Base-by-base conservation (phyloP, 2,888 invertebrate species). In the Chromoteleia sp. region DNA sequence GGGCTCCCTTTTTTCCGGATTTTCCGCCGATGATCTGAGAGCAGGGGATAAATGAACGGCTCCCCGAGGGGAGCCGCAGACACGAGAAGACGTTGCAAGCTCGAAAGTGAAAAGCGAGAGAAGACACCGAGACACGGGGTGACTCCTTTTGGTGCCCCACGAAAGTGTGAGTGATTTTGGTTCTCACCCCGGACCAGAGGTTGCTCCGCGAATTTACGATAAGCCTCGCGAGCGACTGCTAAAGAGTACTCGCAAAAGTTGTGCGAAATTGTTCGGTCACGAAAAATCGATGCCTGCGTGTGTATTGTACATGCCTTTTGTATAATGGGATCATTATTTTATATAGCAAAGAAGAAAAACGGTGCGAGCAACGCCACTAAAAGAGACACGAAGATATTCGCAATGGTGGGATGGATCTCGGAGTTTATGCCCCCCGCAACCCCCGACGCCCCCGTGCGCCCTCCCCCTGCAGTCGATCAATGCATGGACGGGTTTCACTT, bases 401-500 rank as follows among this genome's bases (percentile, higher is more conserved):
- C 58, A 19, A 58, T 85, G 86, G 83, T 86, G 83, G 78, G 82
- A 84, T 84, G 86, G 86, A 86, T 86, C 87, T 86, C 85, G 84
- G 85, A 88, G 88, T 90, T 89, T 88, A 88, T 86, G 85, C 86
- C 86, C 87, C 84, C 85, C 80, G 82, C 82, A 21, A 17, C 77
- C 76, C 83, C 83, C 6, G 19, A 21, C 83, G 54, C 92, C 88
- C 89, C 92, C 92, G 92, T 92, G 92, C 92, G 88, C 89, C 89
- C 90, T 88, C 87, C 76, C 85, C 88, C 87, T 87, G 92, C 93
- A 93, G 93, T 89, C 91, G 90, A 90, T 90, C 90, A 90, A 92
- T 90, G 90, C 91, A 90, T 89, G 87, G 88, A 89, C 89, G 91
- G 91, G 89, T 92, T 92, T 92, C 92, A 92, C 92, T 92, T 92